Evolutionary conservation across 2,888 invertebrate genomes (phyloP).

Genomic region (Schizotus pectinicornis): DNA sequence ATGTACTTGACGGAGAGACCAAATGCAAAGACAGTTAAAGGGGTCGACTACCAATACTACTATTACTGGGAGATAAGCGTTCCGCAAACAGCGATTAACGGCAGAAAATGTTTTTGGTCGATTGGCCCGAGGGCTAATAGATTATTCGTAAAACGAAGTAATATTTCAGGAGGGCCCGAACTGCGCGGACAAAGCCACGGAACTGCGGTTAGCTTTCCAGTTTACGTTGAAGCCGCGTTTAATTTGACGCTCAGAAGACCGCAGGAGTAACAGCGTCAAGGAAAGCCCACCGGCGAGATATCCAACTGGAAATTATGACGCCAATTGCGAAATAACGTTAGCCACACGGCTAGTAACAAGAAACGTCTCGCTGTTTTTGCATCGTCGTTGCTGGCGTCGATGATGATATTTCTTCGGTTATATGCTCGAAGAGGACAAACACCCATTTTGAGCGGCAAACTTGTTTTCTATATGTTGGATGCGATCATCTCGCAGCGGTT

Average conservation of each 20-base stretch:
- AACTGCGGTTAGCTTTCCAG: slow-evolving; percentile 17
- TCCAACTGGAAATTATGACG: slow-evolving; percentile 3
- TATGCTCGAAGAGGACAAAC: too few species aligned
- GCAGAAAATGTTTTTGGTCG: slow-evolving; percentile 31
- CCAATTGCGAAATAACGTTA: too few species aligned
- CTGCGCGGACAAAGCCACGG: slow-evolving; percentile 11
- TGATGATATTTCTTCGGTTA: too few species aligned
- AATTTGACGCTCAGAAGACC: slow-evolving; percentile 19
- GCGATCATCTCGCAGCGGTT: too few species aligned
- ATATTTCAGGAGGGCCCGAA: slow-evolving; percentile 16
- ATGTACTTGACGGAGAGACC: too few species aligned
- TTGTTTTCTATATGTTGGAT: too few species aligned
- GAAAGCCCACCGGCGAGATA: too few species aligned
- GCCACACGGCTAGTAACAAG: too few species aligned
- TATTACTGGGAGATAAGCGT: slow-evolving; percentile 40
- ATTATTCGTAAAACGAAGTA: slow-evolving; percentile 30
- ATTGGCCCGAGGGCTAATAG: slow-evolving; percentile 32
- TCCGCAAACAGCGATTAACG: slow-evolving; percentile 27
- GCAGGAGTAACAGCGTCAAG: slow-evolving; percentile 1
- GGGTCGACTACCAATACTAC: not conserved
- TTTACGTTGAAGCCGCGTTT: slow-evolving; percentile 13
- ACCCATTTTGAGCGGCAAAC: too few species aligned
- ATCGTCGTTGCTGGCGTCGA: too few species aligned
- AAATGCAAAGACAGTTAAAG: too few species aligned
- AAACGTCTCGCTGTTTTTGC: too few species aligned